Evolutionary conservation across 2,113 vertebrate species (phyloP), one percentile per base, ranked within the genome.

Genomic region (Pica pica): DNA sequence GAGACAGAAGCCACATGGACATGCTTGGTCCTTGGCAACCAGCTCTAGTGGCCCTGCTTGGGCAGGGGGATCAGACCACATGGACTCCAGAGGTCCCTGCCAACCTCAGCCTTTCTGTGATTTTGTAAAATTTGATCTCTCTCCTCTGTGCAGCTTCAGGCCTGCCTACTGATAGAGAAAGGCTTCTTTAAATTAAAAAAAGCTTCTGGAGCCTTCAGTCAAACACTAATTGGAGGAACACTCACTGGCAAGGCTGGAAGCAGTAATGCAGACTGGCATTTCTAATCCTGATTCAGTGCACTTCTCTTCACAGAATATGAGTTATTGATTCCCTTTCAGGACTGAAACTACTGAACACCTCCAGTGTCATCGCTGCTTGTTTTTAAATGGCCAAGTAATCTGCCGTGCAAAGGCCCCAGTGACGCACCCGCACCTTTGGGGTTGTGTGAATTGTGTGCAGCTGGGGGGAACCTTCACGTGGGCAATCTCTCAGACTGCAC

Each of bases 401-500:
- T 8, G 22, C 60, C 0, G 1, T 18, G 37, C 19, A 31, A 65
- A 90, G 53, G 60, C 28, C 39, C 49, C 69, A 57, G 69, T 42
- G 39, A 85, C 0, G 2, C 20, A 24, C 9, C 11, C 0, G 0
- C 50, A 33, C 42, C 33, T 56, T 3, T 3, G 20, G 55, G 16
- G 0, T 1, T 57, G 33, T 63, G 61, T 27, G n/a, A 63, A 26
- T 47, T 39, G 77, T 65, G 39, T 37, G 63, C 30, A 71, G 44
- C 41, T 8, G 3, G 13, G 19, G 31, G 23, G 18, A 24, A 20
- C 5, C 37, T 46, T 50, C 56, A 24, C 47, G 15, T 1, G 1
- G 44, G 35, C 31, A 5, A 22, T 7, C 22, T 41, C 60, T 55
- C 56, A 57, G 19, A 28, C 55, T 22, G 20, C 16, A 33, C 15